These are phyloP conservation scores for Habropoda laboriosa DNA, from an alignment of 1,140 invertebrate species.

Conservation along the genomic window DNA sequence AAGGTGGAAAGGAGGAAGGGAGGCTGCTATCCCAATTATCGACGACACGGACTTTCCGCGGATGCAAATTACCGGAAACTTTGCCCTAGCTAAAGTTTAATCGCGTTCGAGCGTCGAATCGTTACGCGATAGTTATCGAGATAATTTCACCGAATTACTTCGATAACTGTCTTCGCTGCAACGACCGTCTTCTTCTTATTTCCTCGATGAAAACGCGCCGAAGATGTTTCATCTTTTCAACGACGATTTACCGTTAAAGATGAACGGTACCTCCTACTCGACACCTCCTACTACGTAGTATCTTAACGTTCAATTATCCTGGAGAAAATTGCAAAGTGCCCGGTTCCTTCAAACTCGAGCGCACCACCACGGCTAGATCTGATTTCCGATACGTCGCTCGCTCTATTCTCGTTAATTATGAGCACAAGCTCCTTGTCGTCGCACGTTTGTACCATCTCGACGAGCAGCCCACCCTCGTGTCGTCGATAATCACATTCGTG, in stretches of 20 bases:
- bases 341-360: not conserved
- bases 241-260: not conserved
- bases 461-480: not conserved
- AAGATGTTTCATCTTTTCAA: not conserved
- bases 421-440: conserved; percentile 15
- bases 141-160: conserved; percentile 51
- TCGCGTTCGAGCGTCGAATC: conserved; percentile 44
- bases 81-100: conserved; percentile 43
- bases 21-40: conserved; percentile 58
- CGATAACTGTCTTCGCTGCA: conserved; percentile 42
- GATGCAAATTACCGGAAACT: conserved; percentile 64
- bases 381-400: conserved; percentile 41
- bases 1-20: conserved; percentile 11
- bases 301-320: not conserved
- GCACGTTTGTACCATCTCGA: not conserved
- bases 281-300: too few species aligned
- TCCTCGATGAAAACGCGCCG: not conserved
- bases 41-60: conserved; percentile 25
- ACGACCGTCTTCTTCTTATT: not conserved
- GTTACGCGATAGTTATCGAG: conserved; percentile 46
- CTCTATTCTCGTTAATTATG: conserved; percentile 35
- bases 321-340: not conserved
- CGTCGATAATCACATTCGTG: not conserved
- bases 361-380: not conserved
- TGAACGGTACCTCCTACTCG: too few species aligned